Evolutionary conservation across 2,797 vertebrate genomes (phyloP), one percentile per base, ranked within the genome.

Genomic region (Spheniscus humboldti): DNA sequence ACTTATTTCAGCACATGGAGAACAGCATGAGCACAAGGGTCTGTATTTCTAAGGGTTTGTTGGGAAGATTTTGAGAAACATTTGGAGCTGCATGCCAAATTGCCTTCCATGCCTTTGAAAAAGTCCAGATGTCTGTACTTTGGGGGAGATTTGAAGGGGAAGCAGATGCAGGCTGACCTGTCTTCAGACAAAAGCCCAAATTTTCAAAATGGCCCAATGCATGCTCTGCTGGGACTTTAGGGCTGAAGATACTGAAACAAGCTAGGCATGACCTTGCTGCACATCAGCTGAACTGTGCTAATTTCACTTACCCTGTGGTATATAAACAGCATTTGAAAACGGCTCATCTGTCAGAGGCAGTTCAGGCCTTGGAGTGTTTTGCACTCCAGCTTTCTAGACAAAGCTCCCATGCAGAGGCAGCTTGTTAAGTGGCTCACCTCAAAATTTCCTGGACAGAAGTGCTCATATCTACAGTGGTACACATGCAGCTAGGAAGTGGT

Each of bases 101-200:
- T 91, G 43, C 41, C 68, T 92, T 89, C 75, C 2, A 18, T 89
- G 86, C 60, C 73, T 96, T 96, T 94, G 82, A 91, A 88, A 91
- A 91, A 91, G 35, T 82, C 79, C 85, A 78, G 91, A 77, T 95
- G 82, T 81, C 71, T 83, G 66, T 84, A 75, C 66, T 92, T 81
- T 4, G 69, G 35, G 35, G 50, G 48, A 78, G 33, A 77, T 83
- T 71, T 94, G 91, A 92, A 96, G 89, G 64, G 33, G 76, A 92
- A 94, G 57, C 87, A 94, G 85, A 92, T 94, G 90, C 35, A 80
- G 37, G 31, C 59, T 90, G 87, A 86, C 87, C 89, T 80, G 66
- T 75, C 76, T 92, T 88, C 63, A 96, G 73, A 96, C 43, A 91
- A 89, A 72, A 75, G 39, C 27, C 35, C 20, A 37, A 1, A 81